Percentiles rank a stretch among this genome's conserved stretches.
Conservation (phyloP, 2,888 invertebrate species). For the Orthosia cruda region DNA sequence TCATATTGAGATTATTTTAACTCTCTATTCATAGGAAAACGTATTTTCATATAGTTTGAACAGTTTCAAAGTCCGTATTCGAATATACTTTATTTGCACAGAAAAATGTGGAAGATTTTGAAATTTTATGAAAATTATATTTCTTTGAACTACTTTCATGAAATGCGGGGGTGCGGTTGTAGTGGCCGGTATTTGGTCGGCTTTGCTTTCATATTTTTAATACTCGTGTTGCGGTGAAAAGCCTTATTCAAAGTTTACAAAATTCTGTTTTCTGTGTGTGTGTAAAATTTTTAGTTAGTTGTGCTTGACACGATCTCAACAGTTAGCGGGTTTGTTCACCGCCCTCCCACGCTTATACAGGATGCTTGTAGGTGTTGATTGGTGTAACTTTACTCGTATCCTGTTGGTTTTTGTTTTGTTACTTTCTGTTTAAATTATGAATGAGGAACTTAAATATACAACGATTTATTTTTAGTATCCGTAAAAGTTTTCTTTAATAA, state of each 20-base stretch:
- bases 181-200: slow-evolving; percentile 70
- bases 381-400: not conserved
- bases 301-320: slow-evolving; percentile 35
- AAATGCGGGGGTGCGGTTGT: slow-evolving; percentile 59
- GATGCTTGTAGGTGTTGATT: not conserved
- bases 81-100: slow-evolving; percentile 54
- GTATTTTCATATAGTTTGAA: slow-evolving; percentile 55
- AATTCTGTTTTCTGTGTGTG: slow-evolving; percentile 69
- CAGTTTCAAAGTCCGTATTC: slow-evolving; percentile 47
- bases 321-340: slow-evolving; percentile 56
- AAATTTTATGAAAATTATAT: slow-evolving; percentile 65
- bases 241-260: slow-evolving; percentile 68
- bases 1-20: slow-evolving; percentile 10
- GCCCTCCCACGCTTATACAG: slow-evolving; percentile 33
- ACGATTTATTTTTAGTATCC: not conserved
- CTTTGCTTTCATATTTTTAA: slow-evolving; percentile 79
- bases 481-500: not conserved
- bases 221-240: slow-evolving; percentile 74
- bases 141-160: slow-evolving; percentile 65
- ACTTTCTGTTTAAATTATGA: not conserved
- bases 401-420: not conserved
- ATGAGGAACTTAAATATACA: not conserved
- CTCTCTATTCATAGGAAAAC: slow-evolving; percentile 35
- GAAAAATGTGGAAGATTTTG: slow-evolving; percentile 49
- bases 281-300: slow-evolving; percentile 40